phyloP scores from a whole-genome alignment of 2,888 invertebrate genomes.

The Cyclophora punctaria region DNA sequence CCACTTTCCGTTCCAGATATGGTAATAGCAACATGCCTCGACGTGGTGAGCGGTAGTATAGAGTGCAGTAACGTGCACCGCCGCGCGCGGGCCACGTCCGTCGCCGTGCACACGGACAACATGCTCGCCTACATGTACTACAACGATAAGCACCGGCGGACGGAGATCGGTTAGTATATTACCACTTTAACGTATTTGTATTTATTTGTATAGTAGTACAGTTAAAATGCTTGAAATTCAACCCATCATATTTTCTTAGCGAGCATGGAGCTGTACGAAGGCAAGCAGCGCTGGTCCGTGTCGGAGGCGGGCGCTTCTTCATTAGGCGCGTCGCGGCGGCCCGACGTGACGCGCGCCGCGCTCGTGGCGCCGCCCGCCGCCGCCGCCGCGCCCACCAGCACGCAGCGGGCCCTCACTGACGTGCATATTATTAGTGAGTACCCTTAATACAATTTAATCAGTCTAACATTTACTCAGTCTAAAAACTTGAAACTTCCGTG shows the following conservation, averaged over 20 bases:
- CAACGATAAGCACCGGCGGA: constrained; percentile 93
- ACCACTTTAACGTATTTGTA: too few species aligned
- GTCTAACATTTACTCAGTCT: too few species aligned
- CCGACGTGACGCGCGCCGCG: constrained; percentile 82
- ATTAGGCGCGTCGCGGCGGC: constrained; percentile 82
- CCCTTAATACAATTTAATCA: too few species aligned
- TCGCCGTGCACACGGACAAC: constrained; percentile 94
- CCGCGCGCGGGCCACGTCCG: constrained; percentile 87
- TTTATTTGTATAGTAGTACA: too few species aligned
- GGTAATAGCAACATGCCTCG: constrained; percentile 89
- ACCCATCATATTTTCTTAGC: constrained; percentile 54
- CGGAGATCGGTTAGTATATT: constrained; percentile 81
- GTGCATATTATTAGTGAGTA: constrained; percentile 85
- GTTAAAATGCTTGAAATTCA: too few species aligned
- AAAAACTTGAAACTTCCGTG: too few species aligned
- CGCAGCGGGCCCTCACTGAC: constrained; percentile 93
- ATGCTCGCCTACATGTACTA: constrained; percentile 96
- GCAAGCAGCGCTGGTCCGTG: constrained; percentile 80
- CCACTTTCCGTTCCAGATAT: constrained; percentile 69
- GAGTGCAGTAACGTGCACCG: constrained; percentile 90
- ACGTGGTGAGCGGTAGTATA: constrained; percentile 92
- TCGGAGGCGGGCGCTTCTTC: constrained; percentile 83
- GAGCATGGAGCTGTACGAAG: constrained; percentile 96
- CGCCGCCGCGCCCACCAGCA: constrained; percentile 90
- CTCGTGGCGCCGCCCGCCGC: constrained; percentile 89